phyloP scores from a whole-genome alignment of 1,140 invertebrate genomes.

The Bombyx mandarina region DNA sequence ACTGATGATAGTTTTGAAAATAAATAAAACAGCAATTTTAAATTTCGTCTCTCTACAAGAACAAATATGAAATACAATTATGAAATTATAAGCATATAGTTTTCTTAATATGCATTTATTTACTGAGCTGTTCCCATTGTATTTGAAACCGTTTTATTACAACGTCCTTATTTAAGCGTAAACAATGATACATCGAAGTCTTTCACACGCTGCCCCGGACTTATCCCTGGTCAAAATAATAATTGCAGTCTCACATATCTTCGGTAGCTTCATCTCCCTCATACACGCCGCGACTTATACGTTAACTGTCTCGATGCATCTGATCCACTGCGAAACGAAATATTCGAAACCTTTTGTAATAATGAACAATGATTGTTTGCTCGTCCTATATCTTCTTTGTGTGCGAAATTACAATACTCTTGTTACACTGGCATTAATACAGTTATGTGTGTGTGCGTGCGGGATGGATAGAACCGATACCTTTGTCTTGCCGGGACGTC shows the following conservation, averaged over 20 bases:
- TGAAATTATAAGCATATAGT: too few species aligned
- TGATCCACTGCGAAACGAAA: constrained; percentile 67
- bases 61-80: too few species aligned
- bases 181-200: constrained; percentile 58
- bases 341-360: constrained; percentile 69
- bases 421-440: constrained; percentile 62
- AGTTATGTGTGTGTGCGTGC: constrained; percentile 51
- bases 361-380: constrained; percentile 71
- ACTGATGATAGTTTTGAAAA: too few species aligned
- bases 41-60: too few species aligned
- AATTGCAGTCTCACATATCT: constrained; percentile 56
- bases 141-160: constrained; percentile 45
- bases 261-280: constrained; percentile 36
- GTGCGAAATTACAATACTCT: constrained; percentile 69
- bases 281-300: constrained; percentile 45
- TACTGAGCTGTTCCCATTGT: constrained; percentile 14
- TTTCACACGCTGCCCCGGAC: constrained; percentile 65
- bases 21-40: too few species aligned
- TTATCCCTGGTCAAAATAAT: constrained; percentile 70
- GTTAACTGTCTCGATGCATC: constrained; percentile 52
- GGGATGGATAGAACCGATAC: constrained; percentile 58
- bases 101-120: too few species aligned
- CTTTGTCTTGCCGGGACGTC: constrained; percentile 66
- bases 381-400: constrained; percentile 65
- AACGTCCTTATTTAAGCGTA: constrained; percentile 66